Evolutionary conservation across 2,888 invertebrate species (phyloP).

Genomic region (Drosophila neonasuta): DNA sequence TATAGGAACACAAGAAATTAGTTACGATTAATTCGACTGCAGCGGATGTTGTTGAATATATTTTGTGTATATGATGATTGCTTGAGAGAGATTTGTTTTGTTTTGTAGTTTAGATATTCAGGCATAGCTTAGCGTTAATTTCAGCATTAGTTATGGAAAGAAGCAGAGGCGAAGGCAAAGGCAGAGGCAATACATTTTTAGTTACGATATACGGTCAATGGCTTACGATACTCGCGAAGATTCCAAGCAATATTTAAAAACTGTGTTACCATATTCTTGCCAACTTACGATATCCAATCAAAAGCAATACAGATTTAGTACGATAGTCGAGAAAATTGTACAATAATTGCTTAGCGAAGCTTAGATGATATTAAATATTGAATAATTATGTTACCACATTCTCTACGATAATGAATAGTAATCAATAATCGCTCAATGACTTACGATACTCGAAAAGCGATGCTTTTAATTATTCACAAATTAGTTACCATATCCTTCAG

Average conservation of each 20-base stretch:
- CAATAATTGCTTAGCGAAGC: background rate
- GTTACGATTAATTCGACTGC: background rate
- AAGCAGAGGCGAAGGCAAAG: slow-evolving; percentile 42
- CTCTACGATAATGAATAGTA: too few relatives aligned
- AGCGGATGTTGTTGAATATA: background rate
- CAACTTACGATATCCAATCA: too few relatives aligned
- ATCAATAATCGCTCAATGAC: too few relatives aligned
- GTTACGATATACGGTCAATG: slow-evolving; percentile 20
- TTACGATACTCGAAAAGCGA: too few relatives aligned
- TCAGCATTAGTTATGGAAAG: slow-evolving; percentile 1
- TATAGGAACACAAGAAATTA: slow-evolving; percentile 78
- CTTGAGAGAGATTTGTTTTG: background rate
- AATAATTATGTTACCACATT: background rate
- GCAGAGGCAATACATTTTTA: slow-evolving; percentile 17
- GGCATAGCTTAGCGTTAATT: slow-evolving; percentile 40
- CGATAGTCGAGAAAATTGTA: too few relatives aligned
- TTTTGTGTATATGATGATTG: background rate
- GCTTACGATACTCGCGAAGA: background rate
- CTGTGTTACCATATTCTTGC: too few relatives aligned
- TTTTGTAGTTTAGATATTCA: background rate
- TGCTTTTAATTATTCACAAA: background rate
- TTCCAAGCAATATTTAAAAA: background rate
- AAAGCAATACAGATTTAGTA: too few relatives aligned
- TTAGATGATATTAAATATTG: background rate
- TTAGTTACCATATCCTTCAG: background rate